Evolutionary conservation across 2,113 vertebrate species (phyloP).

Genomic region (Spermophilus dauricus): DNA sequence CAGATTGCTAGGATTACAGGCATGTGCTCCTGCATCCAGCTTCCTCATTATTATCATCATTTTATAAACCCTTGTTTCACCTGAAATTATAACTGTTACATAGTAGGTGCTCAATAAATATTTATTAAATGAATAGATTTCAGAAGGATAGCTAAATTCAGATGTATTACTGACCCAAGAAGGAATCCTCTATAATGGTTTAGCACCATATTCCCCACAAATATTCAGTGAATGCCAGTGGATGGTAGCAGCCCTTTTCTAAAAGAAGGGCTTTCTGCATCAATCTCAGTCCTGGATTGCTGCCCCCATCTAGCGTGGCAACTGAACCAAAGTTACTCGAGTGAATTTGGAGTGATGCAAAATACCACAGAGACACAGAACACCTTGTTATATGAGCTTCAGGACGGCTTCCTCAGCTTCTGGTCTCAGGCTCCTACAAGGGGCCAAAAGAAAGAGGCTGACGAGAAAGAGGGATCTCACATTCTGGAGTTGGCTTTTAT

Average conservation of each 20-base stretch:
- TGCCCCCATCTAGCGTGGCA: too few species aligned
- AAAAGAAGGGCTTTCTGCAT: neutral
- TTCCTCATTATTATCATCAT: neutral
- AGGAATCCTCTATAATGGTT: neutral
- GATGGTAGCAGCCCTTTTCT: neutral
- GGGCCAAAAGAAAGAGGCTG: too few species aligned
- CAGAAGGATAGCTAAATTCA: neutral
- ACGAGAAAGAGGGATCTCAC: too few species aligned
- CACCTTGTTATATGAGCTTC: too few species aligned
- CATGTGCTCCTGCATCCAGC: too few species aligned
- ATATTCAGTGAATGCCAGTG: neutral
- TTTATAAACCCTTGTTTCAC: neutral
- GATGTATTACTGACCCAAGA: neutral
- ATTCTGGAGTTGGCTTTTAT: too few species aligned
- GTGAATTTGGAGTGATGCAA: too few species aligned
- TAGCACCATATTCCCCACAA: neutral
- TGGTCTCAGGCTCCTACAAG: too few species aligned
- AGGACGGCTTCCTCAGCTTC: too few species aligned
- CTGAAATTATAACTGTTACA: neutral
- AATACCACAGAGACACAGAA: too few species aligned
- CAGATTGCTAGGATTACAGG: too few species aligned
- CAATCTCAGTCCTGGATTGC: neutral
- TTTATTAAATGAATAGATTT: conserved; percentile 14
- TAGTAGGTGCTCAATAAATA: conserved; percentile 22
- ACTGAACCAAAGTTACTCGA: too few species aligned